Evolutionary conservation across 2,113 vertebrate genomes (phyloP).

Genomic region (Hyperoodon ampullatus): DNA sequence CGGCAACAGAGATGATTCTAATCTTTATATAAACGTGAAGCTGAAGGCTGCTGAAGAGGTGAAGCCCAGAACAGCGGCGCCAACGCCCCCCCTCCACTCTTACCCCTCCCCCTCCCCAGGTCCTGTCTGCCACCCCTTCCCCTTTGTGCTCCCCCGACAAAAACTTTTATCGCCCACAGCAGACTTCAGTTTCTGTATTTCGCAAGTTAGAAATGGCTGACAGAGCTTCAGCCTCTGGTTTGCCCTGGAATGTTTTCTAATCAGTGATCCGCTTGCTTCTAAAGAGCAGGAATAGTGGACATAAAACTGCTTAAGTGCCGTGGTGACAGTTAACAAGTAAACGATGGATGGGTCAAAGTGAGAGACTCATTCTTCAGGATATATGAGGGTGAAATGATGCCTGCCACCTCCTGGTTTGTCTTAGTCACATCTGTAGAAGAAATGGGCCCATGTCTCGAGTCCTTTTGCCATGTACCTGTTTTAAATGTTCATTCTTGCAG

Average conservation of each 20-base stretch:
- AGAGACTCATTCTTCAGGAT: background rate
- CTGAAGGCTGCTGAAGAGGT: slow-evolving; percentile 98
- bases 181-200: background rate
- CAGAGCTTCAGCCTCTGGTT: background rate
- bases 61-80: slow-evolving; percentile 39
- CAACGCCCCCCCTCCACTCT: background rate
- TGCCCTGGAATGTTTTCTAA: background rate
- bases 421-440: background rate
- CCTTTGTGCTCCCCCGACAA: background rate
- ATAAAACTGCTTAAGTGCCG: background rate
- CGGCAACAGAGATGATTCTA: slow-evolving; percentile 96
- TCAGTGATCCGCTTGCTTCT: background rate
- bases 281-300: background rate
- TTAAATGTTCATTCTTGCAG: slow-evolving; percentile 83
- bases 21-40: slow-evolving; percentile 98
- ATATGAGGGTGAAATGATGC: background rate
- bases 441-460: background rate
- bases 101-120: background rate
- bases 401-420: background rate
- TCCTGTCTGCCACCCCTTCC: background rate
- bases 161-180: background rate
- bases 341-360: background rate
- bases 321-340: background rate
- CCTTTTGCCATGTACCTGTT: background rate
- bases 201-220: background rate